phyloP scores from a whole-genome alignment of 2,113 vertebrate species.

The Erythrocercus mccallii region DNA sequence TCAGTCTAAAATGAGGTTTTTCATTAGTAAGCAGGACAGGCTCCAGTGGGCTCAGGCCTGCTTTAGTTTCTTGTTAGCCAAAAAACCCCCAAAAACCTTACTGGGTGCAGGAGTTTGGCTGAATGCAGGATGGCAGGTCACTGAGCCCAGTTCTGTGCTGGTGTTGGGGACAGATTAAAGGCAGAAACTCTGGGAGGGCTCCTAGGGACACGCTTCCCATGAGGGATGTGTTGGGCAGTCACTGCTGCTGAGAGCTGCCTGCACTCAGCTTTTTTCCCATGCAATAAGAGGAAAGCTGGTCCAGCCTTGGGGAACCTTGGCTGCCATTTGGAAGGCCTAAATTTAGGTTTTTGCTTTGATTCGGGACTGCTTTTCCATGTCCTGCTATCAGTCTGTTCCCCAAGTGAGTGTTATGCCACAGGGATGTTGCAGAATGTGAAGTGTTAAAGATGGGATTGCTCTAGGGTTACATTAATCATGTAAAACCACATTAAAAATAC shows the following conservation, averaged over 20 bases:
- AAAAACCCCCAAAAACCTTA: neutral
- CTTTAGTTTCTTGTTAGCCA: neutral
- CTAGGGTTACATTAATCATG: neutral
- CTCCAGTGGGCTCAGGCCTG: neutral
- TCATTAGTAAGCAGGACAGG: neutral
- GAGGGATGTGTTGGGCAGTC: neutral
- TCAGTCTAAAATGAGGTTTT: neutral
- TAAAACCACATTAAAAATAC: neutral
- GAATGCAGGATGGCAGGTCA: neutral
- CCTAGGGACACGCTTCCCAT: rapidly evolving
- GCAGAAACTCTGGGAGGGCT: neutral
- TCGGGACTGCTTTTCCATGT: neutral
- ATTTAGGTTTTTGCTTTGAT: neutral
- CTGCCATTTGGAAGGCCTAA: neutral
- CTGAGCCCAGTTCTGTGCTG: neutral
- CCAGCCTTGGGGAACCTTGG: neutral
- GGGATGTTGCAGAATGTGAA: neutral
- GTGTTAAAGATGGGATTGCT: neutral
- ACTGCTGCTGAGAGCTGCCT: neutral
- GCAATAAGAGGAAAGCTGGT: neutral
- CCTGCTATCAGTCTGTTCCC: neutral
- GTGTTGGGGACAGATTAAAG: neutral
- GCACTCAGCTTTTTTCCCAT: neutral
- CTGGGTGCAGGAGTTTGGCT: neutral
- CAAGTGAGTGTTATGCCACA: neutral